Evolutionary conservation across 2,113 vertebrate genomes (phyloP), one percentile per base, ranked within the genome.

Genomic region (Clarias macrocephalus): DNA sequence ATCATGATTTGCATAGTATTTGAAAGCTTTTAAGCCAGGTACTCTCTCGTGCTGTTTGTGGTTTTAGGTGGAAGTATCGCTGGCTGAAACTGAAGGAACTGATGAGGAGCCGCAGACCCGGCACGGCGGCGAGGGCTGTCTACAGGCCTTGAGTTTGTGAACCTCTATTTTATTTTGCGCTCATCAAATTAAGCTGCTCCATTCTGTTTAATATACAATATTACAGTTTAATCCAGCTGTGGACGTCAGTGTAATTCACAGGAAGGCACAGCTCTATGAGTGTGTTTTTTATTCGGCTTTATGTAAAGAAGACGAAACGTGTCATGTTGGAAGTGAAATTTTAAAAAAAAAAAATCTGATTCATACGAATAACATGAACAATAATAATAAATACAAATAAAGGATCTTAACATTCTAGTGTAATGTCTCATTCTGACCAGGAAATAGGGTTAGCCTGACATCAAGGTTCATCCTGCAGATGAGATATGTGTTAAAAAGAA

Each of bases 11-110:
- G 11, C 11, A 4, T 63, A 11, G 11, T 25, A 10, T 63, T 63
- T 65, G 25, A 13, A 11, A n/a, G 63, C n/a, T 13, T 65, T n/a
- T 65, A 65, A n/a, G 63, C 2, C 11, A 12, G 10, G 0, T 65
- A 23, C 23, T n/a, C 15, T 76, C 0, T 0, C 63, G n/a, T 75
- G 57, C 25, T 80, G 23, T 66, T 66, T 80, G 70, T 65, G 72
- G 83, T 80, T 83, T 82, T 88, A 93, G 91, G 83, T 94, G 93
- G 90, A 72, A 85, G 62, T 90, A 89, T 82, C 59, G 52, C 86
- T 92, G 91, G 92, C 86, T 86, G 37, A 92, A 93, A 54, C 87
- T 75, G 21, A 25, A 25, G 72, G 72, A 75, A 75, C 21, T n/a
- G 33, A 73, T 23, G 37, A 48, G 25, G 19, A 23, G 70, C 70